Percentiles rank a stretch among this genome's conserved stretches.
Conservation (phyloP, 2,113 vertebrate species). For the Acrocephalus kingi region DNA sequence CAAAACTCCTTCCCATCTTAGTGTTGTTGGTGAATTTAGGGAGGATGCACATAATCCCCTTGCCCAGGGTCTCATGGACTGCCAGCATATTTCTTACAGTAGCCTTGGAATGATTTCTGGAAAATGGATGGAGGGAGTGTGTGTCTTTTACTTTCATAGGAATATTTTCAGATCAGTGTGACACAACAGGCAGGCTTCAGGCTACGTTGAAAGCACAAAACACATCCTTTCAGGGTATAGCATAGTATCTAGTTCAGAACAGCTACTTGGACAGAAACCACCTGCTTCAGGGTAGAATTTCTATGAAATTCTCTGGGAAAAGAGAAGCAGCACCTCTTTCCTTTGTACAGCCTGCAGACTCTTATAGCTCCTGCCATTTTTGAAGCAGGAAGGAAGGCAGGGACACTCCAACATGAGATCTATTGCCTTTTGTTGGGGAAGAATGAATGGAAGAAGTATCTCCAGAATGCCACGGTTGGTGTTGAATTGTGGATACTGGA, state of each 20-base stretch:
- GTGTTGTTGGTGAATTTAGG: neutral
- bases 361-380: neutral
- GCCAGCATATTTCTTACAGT: neutral
- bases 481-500: neutral
- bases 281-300: neutral
- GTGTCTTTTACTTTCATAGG: neutral
- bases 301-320: neutral
- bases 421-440: neutral
- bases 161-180: neutral
- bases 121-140: neutral
- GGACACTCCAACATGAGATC: neutral
- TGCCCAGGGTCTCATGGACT: neutral
- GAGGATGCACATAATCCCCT: accelerated
- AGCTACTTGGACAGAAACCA: neutral
- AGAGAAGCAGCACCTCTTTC: neutral
- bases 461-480: neutral
- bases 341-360: neutral
- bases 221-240: neutral
- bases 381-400: neutral
- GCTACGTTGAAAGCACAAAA: neutral
- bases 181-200: neutral
- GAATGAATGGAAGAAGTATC: neutral
- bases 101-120: neutral
- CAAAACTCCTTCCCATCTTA: neutral
- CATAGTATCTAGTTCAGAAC: neutral